phyloP scores from a whole-genome alignment of 2,888 invertebrate species.

The Trachelus stipa region DNA sequence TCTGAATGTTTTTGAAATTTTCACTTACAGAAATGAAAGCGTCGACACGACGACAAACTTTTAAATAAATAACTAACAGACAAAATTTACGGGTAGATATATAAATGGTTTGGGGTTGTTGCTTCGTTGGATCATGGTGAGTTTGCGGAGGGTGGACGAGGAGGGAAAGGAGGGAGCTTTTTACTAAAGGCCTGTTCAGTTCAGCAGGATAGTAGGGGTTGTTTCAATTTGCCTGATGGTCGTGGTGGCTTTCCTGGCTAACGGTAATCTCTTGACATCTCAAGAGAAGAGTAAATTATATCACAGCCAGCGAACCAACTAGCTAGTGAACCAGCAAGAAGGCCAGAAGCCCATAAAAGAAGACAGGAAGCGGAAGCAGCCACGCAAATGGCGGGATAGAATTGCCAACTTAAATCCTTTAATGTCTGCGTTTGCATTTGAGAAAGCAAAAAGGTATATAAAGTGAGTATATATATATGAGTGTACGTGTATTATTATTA shows the following conservation, averaged over 20 bases:
- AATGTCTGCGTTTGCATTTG: not conserved
- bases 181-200: not conserved
- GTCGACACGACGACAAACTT: not conserved
- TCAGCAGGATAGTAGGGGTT: slow-evolving; percentile 7
- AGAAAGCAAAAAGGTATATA: slow-evolving; percentile 13
- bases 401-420: not conserved
- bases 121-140: not conserved
- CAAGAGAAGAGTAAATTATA: slow-evolving; percentile 52
- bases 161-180: not conserved
- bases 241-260: slow-evolving; percentile 40
- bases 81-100: not conserved
- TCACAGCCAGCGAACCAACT: slow-evolving; percentile 29
- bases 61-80: not conserved
- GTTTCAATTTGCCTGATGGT: slow-evolving; percentile 51
- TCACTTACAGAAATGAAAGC: not conserved
- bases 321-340: not conserved
- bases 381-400: not conserved
- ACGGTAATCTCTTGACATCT: slow-evolving; percentile 49
- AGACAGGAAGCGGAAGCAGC: slow-evolving; percentile 1
- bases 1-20: not conserved
- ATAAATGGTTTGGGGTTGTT: not conserved
- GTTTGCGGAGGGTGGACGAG: not conserved
- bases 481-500: too few species aligned
- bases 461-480: not conserved
- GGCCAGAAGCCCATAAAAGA: slow-evolving; percentile 17